Evolutionary conservation across 1,140 invertebrate species (phyloP), one percentile per base, ranked within the genome.

Genomic region (Sinonovacula constricta): DNA sequence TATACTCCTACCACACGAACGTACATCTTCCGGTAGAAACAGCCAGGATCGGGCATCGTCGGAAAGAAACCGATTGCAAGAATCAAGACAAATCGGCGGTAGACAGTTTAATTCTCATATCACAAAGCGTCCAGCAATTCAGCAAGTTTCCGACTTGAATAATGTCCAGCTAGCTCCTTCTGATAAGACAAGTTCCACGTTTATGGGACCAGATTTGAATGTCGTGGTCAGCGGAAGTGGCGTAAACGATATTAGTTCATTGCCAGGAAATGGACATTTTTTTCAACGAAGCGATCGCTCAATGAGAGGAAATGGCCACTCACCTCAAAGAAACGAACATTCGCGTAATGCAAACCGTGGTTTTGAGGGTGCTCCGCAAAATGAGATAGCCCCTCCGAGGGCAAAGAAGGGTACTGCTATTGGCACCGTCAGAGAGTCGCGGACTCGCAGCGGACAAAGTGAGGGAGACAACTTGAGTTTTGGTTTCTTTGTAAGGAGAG

Each of bases 21-120:
- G 7, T 7, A 45, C 39, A 45, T 45, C 39, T 18, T 45, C 39
- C 18, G 7, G 10, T n/a, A n/a, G n/a, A n/a, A n/a, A n/a, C n/a
- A n/a, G n/a, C n/a, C n/a, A n/a, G n/a, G n/a, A n/a, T n/a, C n/a
- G n/a, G n/a, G n/a, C n/a, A n/a, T n/a, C n/a, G n/a, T n/a, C n/a
- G n/a, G n/a, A n/a, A n/a, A n/a, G n/a, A n/a, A n/a, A n/a, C n/a
- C n/a, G n/a, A n/a, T n/a, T n/a, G n/a, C 39, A 45, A 45, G 7
- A 45, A 10, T 45, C 7, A 10, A 10, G 51, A 63, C 26, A 62
- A 57, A 45, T 53, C 72, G 1, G 62, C 72, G 1, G 59, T 76
- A 36, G 62, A 76, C 24, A 76, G 33, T 22, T 66, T 76, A 26
- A 36, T 24, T 15, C 49, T 66, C 30, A 66, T 33, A 67, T n/a